These are phyloP conservation scores for Vandiemenella viatica DNA, from an alignment of 2,888 invertebrate species.

Conservation along the genomic window DNA sequence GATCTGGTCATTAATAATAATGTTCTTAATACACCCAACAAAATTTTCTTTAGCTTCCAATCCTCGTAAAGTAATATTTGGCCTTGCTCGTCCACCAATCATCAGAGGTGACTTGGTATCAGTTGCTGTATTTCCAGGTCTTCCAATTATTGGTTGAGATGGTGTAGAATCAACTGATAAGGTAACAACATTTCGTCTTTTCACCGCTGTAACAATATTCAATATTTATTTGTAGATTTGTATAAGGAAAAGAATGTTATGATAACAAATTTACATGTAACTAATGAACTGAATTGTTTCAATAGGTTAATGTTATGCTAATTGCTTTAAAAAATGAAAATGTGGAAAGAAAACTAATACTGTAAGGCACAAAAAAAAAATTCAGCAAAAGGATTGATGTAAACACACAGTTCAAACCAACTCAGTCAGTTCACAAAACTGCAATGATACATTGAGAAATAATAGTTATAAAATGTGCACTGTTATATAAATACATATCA, in stretches of 20 bases:
- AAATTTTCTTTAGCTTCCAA: conserved; percentile 27
- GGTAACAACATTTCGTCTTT: conserved; percentile 79
- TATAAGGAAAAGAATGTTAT: too few species aligned
- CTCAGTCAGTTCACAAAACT: too few species aligned
- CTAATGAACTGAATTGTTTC: too few species aligned
- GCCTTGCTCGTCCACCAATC: conserved; percentile 71
- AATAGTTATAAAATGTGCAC: too few species aligned
- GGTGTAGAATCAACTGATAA: conserved; percentile 72
- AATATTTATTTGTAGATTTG: not conserved
- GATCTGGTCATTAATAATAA: not conserved
- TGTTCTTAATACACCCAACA: not conserved
- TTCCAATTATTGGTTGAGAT: conserved; percentile 55
- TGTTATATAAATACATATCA: too few species aligned
- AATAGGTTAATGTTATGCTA: too few species aligned
- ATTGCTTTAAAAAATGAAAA: not conserved
- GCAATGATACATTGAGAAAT: too few species aligned
- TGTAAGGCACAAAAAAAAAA: too few species aligned
- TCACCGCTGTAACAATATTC: conserved; percentile 44
- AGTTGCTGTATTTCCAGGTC: conserved; percentile 46
- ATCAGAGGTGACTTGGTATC: conserved; percentile 75
- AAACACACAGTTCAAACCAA: too few species aligned
- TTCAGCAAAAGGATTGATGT: too few species aligned
- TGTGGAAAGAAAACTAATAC: too few species aligned
- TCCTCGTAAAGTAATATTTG: conserved; percentile 38
- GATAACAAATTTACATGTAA: too few species aligned